A percentile compares a stretch with the other conserved stretches of the same genome.
Conservation (phyloP, 2,113 vertebrate genomes). For the Rissa tridactyla region DNA sequence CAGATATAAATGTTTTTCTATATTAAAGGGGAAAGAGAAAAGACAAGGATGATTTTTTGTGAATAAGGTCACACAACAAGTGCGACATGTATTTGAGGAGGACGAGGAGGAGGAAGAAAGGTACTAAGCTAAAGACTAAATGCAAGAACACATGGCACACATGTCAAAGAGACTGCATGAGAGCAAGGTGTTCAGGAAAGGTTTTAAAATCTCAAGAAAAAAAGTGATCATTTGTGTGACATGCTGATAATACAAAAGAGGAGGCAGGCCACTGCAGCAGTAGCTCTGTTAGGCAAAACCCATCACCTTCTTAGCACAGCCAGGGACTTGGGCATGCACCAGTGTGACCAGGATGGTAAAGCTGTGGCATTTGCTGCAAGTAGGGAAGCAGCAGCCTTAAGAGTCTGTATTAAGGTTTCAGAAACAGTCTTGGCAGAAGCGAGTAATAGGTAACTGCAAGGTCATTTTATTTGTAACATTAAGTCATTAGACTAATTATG, state of each 20-base stretch:
- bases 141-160: neutral
- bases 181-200: neutral
- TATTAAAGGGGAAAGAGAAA: neutral
- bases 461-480: neutral
- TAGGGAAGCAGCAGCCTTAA: neutral
- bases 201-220: neutral
- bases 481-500: neutral
- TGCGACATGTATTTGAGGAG: neutral
- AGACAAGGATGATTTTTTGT: neutral
- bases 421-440: neutral
- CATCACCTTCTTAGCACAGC: neutral
- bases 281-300: neutral
- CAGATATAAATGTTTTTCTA: neutral
- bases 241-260: neutral
- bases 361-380: neutral
- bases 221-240: neutral
- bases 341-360: neutral
- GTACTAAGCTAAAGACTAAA: neutral
- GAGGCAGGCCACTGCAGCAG: neutral
- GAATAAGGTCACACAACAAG: neutral
- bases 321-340: accelerated
- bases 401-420: neutral
- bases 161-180: neutral
- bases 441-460: neutral
- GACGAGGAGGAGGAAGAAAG: neutral